phyloP scores from a whole-genome alignment of 1,140 invertebrate genomes.

The Conus betulinus region DNA sequence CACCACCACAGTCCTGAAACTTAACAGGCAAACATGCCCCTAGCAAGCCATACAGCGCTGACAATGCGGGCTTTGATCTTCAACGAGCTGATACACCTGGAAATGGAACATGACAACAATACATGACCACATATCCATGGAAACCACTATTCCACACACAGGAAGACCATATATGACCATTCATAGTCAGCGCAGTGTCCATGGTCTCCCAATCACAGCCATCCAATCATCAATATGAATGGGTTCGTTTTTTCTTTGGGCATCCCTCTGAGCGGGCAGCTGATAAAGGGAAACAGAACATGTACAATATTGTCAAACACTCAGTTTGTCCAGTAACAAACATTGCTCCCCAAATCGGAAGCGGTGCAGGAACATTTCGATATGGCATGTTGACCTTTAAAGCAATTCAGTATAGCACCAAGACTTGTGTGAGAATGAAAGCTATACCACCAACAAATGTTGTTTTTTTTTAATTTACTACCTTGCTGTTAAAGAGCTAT shows the following conservation, averaged over 20 bases:
- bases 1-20: conserved; percentile 50
- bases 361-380: neutral
- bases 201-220: conserved; percentile 26
- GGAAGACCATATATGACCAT: conserved; percentile 61
- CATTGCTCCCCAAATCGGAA: conserved; percentile 30
- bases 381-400: too few relatives aligned
- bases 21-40: conserved; percentile 48
- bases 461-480: too few relatives aligned
- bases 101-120: conserved; percentile 47
- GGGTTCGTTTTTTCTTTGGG: conserved; percentile 20
- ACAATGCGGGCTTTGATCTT: conserved; percentile 16
- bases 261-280: conserved; percentile 30
- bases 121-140: conserved; percentile 60
- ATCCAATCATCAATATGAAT: conserved; percentile 15
- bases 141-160: conserved; percentile 51
- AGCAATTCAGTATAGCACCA: too few relatives aligned
- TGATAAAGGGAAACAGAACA: conserved; percentile 25
- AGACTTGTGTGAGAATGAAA: too few relatives aligned
- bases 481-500: too few relatives aligned
- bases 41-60: conserved; percentile 41
- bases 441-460: too few relatives aligned
- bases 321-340: conserved; percentile 18
- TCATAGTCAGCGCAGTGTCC: conserved; percentile 66
- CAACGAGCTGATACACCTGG: neutral
- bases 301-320: neutral